These are phyloP conservation scores for Drosophila murphyi DNA, from an alignment of 1,140 invertebrate genomes.

Conservation along the genomic window DNA sequence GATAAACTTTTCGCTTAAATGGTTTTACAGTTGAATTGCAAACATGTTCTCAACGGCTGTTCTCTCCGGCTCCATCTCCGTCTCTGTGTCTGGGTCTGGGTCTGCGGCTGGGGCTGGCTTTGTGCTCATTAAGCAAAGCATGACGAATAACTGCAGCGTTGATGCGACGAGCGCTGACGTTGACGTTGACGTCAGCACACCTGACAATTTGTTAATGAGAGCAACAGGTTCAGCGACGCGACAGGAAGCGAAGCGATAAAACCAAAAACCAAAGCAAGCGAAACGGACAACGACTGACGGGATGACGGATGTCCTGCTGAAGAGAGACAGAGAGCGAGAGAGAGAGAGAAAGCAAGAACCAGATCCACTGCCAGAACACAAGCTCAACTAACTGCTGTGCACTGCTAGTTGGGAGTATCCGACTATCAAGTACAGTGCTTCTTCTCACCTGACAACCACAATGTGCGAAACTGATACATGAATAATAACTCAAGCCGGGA, in stretches of 20 bases:
- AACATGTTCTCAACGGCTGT: slow-evolving; percentile 50
- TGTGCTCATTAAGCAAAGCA: slow-evolving; percentile 75
- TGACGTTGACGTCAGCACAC: slow-evolving; percentile 54
- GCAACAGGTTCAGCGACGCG: slow-evolving; percentile 64
- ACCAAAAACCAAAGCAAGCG: slow-evolving; percentile 73
- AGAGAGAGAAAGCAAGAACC: slow-evolving; percentile 27
- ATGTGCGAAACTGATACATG: no score
- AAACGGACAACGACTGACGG: slow-evolving; percentile 42
- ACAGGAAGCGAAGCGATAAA: slow-evolving; percentile 80
- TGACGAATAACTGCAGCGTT: slow-evolving; percentile 73
- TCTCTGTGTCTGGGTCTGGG: neutral
- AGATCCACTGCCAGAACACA: slow-evolving; percentile 10
- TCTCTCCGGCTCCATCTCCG: neutral
- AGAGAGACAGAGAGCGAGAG: slow-evolving; percentile 23
- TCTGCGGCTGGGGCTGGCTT: slow-evolving; percentile 16
- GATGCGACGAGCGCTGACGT: slow-evolving; percentile 23
- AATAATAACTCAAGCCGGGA: no score
- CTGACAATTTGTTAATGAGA: slow-evolving; percentile 83
- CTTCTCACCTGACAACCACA: no score
- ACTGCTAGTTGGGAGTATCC: neutral
- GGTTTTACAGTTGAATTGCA: slow-evolving; percentile 75
- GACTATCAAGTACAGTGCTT: neutral
- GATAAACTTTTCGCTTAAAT: slow-evolving; percentile 67
- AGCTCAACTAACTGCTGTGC: slow-evolving; percentile 11
- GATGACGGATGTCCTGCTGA: slow-evolving; percentile 76